Percentiles rank a stretch among this genome's conserved stretches.
Evolutionary conservation across 37 sponge, comb jelly and placozoan genomes (phyloP).

Genomic region (Ephydatia muelleri): DNA sequence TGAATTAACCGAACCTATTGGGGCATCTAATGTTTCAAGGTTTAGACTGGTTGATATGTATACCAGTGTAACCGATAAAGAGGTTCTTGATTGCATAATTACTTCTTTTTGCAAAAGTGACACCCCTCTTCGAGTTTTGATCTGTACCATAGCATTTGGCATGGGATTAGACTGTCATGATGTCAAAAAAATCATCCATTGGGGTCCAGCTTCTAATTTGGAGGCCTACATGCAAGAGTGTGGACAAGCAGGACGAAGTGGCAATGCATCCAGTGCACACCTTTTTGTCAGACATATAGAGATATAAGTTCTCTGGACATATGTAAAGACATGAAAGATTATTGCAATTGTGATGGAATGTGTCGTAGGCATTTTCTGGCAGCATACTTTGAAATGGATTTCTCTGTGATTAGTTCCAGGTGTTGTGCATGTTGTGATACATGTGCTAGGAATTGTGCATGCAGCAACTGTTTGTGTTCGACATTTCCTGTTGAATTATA

Average conservation of each 20-base stretch:
- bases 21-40: slow-evolving; percentile 1
- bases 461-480: no score
- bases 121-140: slow-evolving; percentile 11
- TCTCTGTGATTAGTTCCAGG: not conserved
- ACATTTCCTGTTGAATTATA: no score
- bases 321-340: not conserved
- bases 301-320: not conserved
- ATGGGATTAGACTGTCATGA: no score
- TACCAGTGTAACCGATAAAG: not conserved
- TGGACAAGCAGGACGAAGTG: slow-evolving; percentile 23
- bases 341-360: not conserved
- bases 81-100: not conserved
- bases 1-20: no score
- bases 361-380: slow-evolving; percentile 20
- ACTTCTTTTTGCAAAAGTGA: not conserved
- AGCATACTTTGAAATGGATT: no score
- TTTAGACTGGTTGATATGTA: slow-evolving; percentile 33
- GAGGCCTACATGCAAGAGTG: no score
- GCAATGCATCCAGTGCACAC: not conserved
- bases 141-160: slow-evolving; percentile 26
- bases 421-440: slow-evolving; percentile 17
- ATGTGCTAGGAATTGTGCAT: not conserved
- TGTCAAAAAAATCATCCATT: slow-evolving; percentile 10
- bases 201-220: not conserved
- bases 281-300: not conserved